A percentile compares a stretch with the other conserved stretches of the same genome.
These are phyloP conservation scores for Cataglyphis cursor DNA, from an alignment of 2,888 invertebrate genomes.

Conservation along the genomic window DNA sequence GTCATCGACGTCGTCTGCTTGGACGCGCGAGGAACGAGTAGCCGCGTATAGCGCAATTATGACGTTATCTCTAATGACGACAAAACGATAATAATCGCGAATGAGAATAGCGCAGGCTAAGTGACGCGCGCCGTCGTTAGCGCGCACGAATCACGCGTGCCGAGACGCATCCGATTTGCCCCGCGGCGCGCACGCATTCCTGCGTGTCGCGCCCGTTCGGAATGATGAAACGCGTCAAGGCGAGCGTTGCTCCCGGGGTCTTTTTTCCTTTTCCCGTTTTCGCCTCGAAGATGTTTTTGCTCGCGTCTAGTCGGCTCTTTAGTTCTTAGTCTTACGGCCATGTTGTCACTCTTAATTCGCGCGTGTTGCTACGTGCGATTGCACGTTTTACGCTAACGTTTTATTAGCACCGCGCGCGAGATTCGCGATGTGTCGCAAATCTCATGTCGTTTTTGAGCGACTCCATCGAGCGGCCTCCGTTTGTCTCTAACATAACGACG, in stretches of 20 bases:
- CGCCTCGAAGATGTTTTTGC: slow-evolving; percentile 36
- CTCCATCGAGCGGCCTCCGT: not conserved
- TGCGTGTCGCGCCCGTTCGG: slow-evolving; percentile 50
- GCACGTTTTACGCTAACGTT: slow-evolving; percentile 16
- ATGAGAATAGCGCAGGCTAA: slow-evolving; percentile 78
- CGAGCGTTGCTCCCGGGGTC: slow-evolving; percentile 11
- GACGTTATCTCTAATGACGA: slow-evolving; percentile 67
- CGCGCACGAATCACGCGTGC: slow-evolving; percentile 51
- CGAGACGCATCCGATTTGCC: slow-evolving; percentile 43
- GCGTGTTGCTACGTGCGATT: slow-evolving; percentile 19
- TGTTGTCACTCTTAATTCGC: slow-evolving; percentile 13
- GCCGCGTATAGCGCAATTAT: slow-evolving; percentile 26
- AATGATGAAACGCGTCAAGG: slow-evolving; percentile 35
- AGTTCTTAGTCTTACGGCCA: not conserved
- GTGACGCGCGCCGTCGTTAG: slow-evolving; percentile 69
- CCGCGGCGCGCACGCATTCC: slow-evolving; percentile 51
- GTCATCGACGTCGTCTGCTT: not conserved
- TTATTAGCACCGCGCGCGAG: not conserved
- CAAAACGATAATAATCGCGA: slow-evolving; percentile 80
- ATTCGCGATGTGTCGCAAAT: slow-evolving; percentile 26
- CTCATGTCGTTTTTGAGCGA: slow-evolving; percentile 14
- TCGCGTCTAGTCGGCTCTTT: slow-evolving; percentile 17
- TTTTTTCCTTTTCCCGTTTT: slow-evolving; percentile 39
- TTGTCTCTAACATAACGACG: slow-evolving; percentile 31
- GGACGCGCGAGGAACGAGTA: not conserved